Percentiles rank a stretch among this genome's conserved stretches.
phyloP scores from a whole-genome alignment of 2,797 vertebrate genomes.

The Stomatorhinus walkeri region DNA sequence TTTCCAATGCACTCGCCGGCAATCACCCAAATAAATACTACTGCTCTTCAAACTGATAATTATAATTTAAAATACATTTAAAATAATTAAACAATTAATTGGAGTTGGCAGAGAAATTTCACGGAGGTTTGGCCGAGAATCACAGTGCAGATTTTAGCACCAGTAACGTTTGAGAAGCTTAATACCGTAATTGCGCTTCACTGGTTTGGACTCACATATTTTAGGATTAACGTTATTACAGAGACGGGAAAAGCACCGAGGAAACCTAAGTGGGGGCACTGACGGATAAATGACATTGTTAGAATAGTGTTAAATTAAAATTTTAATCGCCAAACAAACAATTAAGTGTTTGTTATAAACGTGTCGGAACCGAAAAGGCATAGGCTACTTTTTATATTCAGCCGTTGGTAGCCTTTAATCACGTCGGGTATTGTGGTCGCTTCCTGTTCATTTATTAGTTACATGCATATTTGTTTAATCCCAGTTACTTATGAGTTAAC shows the following conservation, averaged over 20 bases:
- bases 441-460: not conserved
- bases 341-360: not conserved
- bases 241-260: not conserved
- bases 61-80: not conserved
- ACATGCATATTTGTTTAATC: not conserved
- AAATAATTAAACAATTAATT: conserved; percentile 8
- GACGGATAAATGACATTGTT: not conserved
- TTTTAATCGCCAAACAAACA: not conserved
- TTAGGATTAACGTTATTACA: not conserved
- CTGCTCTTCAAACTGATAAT: not conserved
- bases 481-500: not conserved
- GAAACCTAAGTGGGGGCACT: not conserved
- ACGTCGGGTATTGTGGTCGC: not conserved
- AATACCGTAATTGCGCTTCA: not conserved
- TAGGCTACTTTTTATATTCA: not conserved
- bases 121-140: not conserved
- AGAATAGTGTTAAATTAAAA: not conserved
- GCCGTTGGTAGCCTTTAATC: not conserved
- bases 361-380: not conserved
- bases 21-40: not conserved
- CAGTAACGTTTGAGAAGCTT: not conserved
- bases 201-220: not conserved
- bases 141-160: not conserved
- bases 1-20: not conserved
- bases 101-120: not conserved